Base-by-base conservation (phyloP, 2,888 invertebrate species). In the Caenorhabditis wallacei region DNA sequence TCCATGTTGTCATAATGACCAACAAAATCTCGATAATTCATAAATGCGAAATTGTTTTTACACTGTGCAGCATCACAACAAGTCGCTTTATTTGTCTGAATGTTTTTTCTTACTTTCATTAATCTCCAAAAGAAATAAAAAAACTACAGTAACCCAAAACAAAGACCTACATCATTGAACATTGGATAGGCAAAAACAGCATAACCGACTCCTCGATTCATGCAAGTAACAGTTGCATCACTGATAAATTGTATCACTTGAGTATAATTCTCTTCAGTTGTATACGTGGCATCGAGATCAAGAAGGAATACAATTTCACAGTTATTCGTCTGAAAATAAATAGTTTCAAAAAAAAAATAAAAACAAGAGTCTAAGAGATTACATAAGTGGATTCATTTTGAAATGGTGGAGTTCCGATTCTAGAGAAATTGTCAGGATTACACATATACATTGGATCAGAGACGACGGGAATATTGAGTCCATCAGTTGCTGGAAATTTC, bases 291-390 rank as follows among this genome's bases (percentile, higher is more conserved):
- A 69, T 84, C 86, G 20, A 88, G 82, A 48, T 88, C 88, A 2
- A 88, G 72, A 5, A 88, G 70, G 30, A 86, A 80, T 1, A 83
- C 82, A 16, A 85, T 79, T 26, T 85, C 80, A 59, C 88, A 88
- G 51, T 82, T 74, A 43, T 83, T 76, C 0, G 61, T 57, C 79
- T 70, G 70, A 16, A 40, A 40, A 11, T 8, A 40, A 40, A 40
- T 5, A 13, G 11, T 40, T 40, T 40, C 10, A 40, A 16, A 40
- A 13, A 8, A 11, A 40, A 13, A 63, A 74, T 22, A 7, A 18
- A 13, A 43, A 16, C 16, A 43, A n/a, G n/a, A n/a, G n/a, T n/a
- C n/a, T n/a, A n/a, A n/a, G n/a, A n/a, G n/a, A 22, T 48, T 76
- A 63, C 66, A 40, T 57, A 10, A 5, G 80, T 68, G 30, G 53